Conservation (phyloP, 2,888 invertebrate genomes). For the Cyrtodaria siliqua region DNA sequence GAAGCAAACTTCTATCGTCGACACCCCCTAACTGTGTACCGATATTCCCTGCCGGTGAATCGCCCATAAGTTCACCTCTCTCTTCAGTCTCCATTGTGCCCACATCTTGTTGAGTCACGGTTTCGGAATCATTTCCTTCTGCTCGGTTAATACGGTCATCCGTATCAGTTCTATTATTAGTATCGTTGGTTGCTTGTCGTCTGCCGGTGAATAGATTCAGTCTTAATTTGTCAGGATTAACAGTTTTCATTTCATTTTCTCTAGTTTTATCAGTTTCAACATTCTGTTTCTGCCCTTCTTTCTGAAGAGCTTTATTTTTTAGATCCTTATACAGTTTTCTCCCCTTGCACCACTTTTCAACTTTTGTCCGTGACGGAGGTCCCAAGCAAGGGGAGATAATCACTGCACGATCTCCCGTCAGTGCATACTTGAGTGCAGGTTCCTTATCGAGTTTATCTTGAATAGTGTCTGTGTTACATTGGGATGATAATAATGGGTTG, state of each 20-base stretch:
- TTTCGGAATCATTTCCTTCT: neutral
- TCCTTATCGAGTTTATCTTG: conserved; percentile 69
- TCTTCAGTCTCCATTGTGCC: neutral
- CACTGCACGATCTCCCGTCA: conserved; percentile 69
- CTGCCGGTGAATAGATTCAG: conserved; percentile 49
- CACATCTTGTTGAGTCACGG: neutral
- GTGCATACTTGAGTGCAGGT: conserved; percentile 69
- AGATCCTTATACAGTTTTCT: conserved; percentile 45
- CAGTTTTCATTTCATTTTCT: neutral
- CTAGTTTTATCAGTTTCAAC: conserved; percentile 5
- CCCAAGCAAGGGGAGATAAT: conserved; percentile 76
- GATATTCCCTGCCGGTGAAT: neutral
- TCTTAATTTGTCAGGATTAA: conserved; percentile 17
- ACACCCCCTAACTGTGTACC: no score
- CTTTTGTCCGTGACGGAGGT: conserved; percentile 67
- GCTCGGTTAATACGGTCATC: neutral
- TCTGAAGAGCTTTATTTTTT: conserved; percentile 37
- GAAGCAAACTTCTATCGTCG: conserved; percentile 15
- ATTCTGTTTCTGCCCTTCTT: conserved; percentile 18
- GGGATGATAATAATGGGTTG: conserved; percentile 62
- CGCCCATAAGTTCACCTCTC: neutral
- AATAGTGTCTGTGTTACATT: conserved; percentile 55
- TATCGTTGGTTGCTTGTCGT: conserved; percentile 15
- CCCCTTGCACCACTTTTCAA: conserved; percentile 66
- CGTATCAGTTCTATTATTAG: no score